Evolutionary conservation across 2,113 vertebrate species (phyloP).

Genomic region (Rhodinocichla rosea): DNA sequence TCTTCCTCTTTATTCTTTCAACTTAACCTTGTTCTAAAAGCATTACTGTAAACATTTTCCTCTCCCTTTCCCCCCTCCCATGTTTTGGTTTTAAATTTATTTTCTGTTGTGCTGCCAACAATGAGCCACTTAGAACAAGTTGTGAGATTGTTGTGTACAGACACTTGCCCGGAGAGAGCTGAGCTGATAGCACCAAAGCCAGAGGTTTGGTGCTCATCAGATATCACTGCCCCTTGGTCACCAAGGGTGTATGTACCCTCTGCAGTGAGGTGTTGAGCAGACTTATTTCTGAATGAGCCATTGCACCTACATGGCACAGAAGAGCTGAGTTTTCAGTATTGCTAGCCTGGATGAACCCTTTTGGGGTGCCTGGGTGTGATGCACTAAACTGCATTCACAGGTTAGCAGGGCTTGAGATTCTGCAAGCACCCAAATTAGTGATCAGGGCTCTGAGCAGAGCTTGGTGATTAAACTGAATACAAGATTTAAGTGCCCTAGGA

Average conservation of each 20-base stretch:
- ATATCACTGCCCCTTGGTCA: background rate
- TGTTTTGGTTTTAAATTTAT: background rate
- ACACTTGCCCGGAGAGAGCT: background rate
- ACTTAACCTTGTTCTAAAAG: background rate
- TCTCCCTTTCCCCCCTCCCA: fast-evolving
- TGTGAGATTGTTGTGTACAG: background rate
- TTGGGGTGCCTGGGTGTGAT: too few relatives aligned
- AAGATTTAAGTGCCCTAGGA: background rate
- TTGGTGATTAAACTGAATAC: background rate
- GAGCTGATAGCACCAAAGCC: background rate
- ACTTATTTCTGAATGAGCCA: background rate
- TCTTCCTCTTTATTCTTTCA: background rate
- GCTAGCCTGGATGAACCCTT: background rate
- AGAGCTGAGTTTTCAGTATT: background rate
- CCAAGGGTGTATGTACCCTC: background rate
- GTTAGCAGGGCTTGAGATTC: background rate
- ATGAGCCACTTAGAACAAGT: background rate
- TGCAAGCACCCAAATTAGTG: background rate
- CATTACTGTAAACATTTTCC: background rate
- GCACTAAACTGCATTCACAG: background rate
- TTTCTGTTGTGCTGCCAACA: background rate
- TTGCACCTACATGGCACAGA: background rate
- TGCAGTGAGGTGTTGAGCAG: background rate
- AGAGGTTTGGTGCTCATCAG: background rate
- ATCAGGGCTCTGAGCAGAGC: background rate